Base-by-base conservation (phyloP, 2,113 vertebrate species). In the Salvelinus namaycush region DNA sequence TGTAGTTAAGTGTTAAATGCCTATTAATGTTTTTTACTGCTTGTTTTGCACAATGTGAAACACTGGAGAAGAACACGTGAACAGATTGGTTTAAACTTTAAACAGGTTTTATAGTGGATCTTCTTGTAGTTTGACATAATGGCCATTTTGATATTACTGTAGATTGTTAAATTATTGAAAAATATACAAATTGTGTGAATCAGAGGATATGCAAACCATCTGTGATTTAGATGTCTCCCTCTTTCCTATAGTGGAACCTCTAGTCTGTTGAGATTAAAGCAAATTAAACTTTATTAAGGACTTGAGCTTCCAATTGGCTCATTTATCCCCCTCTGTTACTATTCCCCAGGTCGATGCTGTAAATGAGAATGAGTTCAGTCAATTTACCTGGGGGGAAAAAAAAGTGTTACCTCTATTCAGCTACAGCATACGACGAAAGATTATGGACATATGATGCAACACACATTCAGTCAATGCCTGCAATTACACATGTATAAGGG, bases 11-110 rank as follows among this genome's bases (percentile, higher is more conserved):
- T 12, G 73, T 74, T 74, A 73, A 73, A 22, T 18, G 27, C 29
- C 64, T 59, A 54, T 73, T 73, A 44, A 57, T 26, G 27, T 24
- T n/a, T 57, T 74, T 79, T 73, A 69, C 48, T 11, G 24, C 65
- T 48, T 73, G 20, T 20, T 34, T 11, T n/a, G 18, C 12, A n/a
- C n/a, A 22, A 60, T 39, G 9, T 44, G 39, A 44, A 44, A 0
- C 39, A 44, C 39, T 44, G 39, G 9, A 12, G 39, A 12, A 44
- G 39, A 44, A 44, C 51, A 18, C 18, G 3, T 62, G n/a, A 62
- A 22, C 59, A n/a, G n/a, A 62, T 62, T n/a, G 18, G 59, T 62
- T 24, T 7, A 22, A 62, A 62, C 59, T 16, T 44, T 44, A 44
- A 22, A n/a, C 9, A 24, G 18, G 13, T 22, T 62, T 62, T 62